Percentiles rank a stretch among this genome's conserved stretches.
phyloP scores from a whole-genome alignment of 2,888 invertebrate genomes.

The Hirtodrosophila histrioides region DNA sequence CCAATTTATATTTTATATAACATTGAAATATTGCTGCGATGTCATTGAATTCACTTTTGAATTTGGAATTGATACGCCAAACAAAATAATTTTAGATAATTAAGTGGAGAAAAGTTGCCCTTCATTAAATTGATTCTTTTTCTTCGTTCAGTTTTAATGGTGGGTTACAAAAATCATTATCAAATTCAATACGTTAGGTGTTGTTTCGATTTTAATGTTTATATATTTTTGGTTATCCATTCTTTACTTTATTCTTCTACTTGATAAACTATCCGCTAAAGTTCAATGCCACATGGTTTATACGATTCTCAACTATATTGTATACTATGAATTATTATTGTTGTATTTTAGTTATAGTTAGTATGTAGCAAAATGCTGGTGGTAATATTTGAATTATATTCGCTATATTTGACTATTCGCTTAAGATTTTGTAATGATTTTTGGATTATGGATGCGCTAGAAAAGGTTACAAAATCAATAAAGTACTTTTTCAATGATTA shows the following conservation, averaged over 20 bases:
- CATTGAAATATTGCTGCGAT: conserved; percentile 45
- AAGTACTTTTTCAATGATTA: conserved; percentile 30
- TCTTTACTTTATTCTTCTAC: conserved; percentile 31
- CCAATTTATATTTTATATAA: conserved; percentile 23
- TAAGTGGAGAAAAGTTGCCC: conserved; percentile 11
- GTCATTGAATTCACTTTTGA: conserved; percentile 17
- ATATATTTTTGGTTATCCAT: conserved; percentile 22
- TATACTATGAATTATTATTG: conserved; percentile 56
- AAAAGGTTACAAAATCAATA: conserved; percentile 30
- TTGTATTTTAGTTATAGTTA: conserved; percentile 62
- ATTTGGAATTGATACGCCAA: conserved; percentile 31
- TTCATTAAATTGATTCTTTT: conserved; percentile 17
- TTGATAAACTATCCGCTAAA: conserved; percentile 39
- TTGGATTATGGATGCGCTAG: conserved; percentile 61
- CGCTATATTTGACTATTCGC: conserved; percentile 70
- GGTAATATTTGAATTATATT: conserved; percentile 69
- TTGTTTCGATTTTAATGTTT: conserved; percentile 24
- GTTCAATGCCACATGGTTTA: conserved; percentile 30
- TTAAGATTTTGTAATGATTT: conserved; percentile 37
- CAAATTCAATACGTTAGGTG: conserved; percentile 51
- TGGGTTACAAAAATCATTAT: conserved; percentile 69
- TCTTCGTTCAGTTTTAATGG: conserved; percentile 44
- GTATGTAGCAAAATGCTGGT: conserved; percentile 76
- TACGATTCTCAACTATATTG: conserved; percentile 40
- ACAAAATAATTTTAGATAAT: conserved; percentile 7